A percentile compares a stretch with the other conserved stretches of the same genome.
These are phyloP conservation scores for Parnassius mnemosyne DNA, from an alignment of 2,888 invertebrate genomes.

Conservation along the genomic window DNA sequence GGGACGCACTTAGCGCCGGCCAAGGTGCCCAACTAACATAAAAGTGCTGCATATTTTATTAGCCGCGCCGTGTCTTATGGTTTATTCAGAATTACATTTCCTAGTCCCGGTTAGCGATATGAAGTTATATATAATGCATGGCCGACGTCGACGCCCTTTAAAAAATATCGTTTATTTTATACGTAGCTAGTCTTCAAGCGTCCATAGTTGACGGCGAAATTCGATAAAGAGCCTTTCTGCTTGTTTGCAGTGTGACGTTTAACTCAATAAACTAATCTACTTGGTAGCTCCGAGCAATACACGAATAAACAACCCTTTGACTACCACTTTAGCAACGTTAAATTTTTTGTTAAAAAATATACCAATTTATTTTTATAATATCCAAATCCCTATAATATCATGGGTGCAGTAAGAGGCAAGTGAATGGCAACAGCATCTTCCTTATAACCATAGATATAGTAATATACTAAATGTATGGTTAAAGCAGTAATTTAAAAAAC, in stretches of 20 bases:
- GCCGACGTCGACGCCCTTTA: constrained; percentile 29
- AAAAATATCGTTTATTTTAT: constrained; percentile 39
- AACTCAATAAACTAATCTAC: neutral
- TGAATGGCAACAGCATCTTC: too few relatives aligned
- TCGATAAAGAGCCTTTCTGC: neutral
- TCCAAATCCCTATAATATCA: too few relatives aligned
- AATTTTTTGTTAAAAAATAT: too few relatives aligned
- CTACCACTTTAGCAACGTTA: too few relatives aligned
- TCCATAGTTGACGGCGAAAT: neutral
- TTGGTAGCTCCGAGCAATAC: neutral
- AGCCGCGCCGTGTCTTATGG: constrained; percentile 65
- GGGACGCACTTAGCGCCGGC: constrained; percentile 57
- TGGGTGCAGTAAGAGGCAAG: too few relatives aligned
- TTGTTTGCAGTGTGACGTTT: neutral
- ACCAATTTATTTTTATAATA: too few relatives aligned
- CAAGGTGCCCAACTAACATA: constrained; percentile 74
- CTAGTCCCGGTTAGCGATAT: constrained; percentile 64
- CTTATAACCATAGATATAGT: too few relatives aligned
- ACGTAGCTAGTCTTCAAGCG: neutral
- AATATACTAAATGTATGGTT: too few relatives aligned
- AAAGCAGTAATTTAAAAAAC: too few relatives aligned
- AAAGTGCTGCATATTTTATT: constrained; percentile 78
- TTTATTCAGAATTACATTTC: constrained; percentile 74
- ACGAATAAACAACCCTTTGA: neutral
- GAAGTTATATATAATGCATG: constrained; percentile 67